Base-by-base conservation (phyloP, 2,113 vertebrate species). In the Colius striatus region DNA sequence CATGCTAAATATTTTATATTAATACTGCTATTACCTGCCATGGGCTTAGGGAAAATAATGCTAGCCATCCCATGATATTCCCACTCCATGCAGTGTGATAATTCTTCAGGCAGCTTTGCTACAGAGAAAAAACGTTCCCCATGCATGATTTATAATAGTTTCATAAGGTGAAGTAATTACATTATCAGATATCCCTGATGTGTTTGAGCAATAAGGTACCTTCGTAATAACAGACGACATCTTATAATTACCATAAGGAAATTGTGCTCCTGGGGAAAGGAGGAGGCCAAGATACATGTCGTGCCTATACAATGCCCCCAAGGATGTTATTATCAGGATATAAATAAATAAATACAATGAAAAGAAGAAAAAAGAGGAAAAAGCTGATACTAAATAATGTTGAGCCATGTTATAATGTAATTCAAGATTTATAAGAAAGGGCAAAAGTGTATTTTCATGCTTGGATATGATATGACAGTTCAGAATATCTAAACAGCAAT, bases 221-320 rank as follows among this genome's bases (percentile, higher is more conserved):
- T 97, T 94, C 96, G 96, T 97, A 97, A 97, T 95, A 96, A 95
- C 84, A 87, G 89, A 94, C 34, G 88, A 97, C 97, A 95, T 97
- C 93, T 97, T 97, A 97, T 97, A 98, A 98, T 98, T 98, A 98
- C 96, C 61, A 38, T 85, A 84, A 97, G 85, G 90, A 92, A 97
- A 98, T 97, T 96, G 92, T 67, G 87, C 97, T 97, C 97, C 85
- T 95, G 97, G 96, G 97, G 76, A 97, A 97, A 96, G 45, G 80
- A 66, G 94, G 84, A 91, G 91, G 92, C 94, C 96, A 94, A 83
- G 92, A 97, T 96, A 62, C 97, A 96, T 92, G 87, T 95, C 96
- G 97, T 97, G 63, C 90, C 83, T 96, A 83, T 94, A 87, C 80
- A 97, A 89, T 97, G 93, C 96, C 97, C 84, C 97, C 91, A 97